These are phyloP conservation scores for Atherinosoma microstoma DNA, from an alignment of 2,797 vertebrate genomes.

Conservation along the genomic window DNA sequence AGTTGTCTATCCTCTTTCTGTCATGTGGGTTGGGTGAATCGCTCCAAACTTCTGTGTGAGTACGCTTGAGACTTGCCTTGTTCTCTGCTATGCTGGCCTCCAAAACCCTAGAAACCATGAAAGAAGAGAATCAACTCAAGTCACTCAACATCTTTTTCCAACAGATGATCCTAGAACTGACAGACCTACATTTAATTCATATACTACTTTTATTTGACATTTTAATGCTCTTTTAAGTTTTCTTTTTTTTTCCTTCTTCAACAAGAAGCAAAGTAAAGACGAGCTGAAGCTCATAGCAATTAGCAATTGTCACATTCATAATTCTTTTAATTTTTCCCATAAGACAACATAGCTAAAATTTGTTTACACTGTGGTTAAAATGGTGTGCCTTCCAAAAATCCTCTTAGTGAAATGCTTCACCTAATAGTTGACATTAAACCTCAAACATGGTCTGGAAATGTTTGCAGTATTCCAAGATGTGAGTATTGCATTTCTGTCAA, in stretches of 20 bases:
- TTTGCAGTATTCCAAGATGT: background rate
- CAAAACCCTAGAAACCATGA: slow-evolving; percentile 86
- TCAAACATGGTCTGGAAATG: background rate
- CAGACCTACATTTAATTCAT: background rate
- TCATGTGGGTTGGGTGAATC: slow-evolving; percentile 97
- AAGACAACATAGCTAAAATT: background rate
- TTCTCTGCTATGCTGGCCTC: slow-evolving; percentile 99
- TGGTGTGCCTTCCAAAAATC: background rate
- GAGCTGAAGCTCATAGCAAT: too few species aligned
- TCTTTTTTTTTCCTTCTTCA: too few species aligned
- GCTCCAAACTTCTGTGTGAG: slow-evolving; percentile 95
- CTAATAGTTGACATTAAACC: background rate
- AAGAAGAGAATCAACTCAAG: background rate
- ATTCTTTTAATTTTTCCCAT: too few species aligned
- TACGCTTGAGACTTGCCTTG: slow-evolving; percentile 95
- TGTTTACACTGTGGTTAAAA: background rate
- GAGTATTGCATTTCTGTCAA: background rate
- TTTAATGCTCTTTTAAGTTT: too few species aligned
- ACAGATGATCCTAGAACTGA: background rate
- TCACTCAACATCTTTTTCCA: background rate
- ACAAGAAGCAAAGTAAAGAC: too few species aligned
- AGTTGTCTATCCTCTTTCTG: slow-evolving; percentile 92
- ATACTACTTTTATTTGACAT: too few species aligned
- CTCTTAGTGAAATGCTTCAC: background rate
- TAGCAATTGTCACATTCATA: too few species aligned